Percentiles rank a stretch among this genome's conserved stretches.
Evolutionary conservation across 2,797 vertebrate genomes (phyloP).

Genomic region (Centropyge bicolor): DNA sequence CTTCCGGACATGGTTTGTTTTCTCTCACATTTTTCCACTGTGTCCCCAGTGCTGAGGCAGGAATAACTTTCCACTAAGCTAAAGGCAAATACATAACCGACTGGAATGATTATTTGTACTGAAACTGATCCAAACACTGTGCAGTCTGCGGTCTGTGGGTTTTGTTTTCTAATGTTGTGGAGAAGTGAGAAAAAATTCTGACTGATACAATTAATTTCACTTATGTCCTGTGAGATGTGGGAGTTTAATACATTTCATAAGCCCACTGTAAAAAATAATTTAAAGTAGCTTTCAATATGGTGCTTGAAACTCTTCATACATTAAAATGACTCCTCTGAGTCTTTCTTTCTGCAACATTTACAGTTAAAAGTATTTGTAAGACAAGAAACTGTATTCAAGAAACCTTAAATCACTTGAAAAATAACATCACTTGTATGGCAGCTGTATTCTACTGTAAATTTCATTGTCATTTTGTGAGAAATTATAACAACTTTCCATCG

Average conservation of each 20-base stretch:
- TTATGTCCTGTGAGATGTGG: neutral
- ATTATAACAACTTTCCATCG: neutral
- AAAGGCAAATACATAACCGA: slow-evolving; percentile 52
- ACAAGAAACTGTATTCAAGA: neutral
- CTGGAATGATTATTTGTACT: slow-evolving; percentile 44
- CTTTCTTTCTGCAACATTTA: neutral
- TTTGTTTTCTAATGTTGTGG: neutral
- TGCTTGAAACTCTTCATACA: neutral
- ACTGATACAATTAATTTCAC: neutral
- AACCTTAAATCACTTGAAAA: neutral
- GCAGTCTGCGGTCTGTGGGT: neutral
- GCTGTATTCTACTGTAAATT: neutral
- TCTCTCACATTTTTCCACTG: slow-evolving; percentile 49
- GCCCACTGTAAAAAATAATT: neutral
- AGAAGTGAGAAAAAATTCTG: neutral
- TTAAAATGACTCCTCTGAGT: neutral
- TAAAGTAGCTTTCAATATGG: neutral
- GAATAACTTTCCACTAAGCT: slow-evolving; percentile 39
- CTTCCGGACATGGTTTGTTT: slow-evolving; percentile 64
- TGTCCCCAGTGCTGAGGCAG: slow-evolving; percentile 10
- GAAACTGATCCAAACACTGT: slow-evolving; percentile 10
- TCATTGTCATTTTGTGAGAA: neutral
- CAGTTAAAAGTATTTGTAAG: neutral
- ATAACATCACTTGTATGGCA: neutral
- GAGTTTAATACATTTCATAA: neutral